Evolutionary conservation across 2,797 vertebrate species (phyloP).

Genomic region (Ceryle rudis): DNA sequence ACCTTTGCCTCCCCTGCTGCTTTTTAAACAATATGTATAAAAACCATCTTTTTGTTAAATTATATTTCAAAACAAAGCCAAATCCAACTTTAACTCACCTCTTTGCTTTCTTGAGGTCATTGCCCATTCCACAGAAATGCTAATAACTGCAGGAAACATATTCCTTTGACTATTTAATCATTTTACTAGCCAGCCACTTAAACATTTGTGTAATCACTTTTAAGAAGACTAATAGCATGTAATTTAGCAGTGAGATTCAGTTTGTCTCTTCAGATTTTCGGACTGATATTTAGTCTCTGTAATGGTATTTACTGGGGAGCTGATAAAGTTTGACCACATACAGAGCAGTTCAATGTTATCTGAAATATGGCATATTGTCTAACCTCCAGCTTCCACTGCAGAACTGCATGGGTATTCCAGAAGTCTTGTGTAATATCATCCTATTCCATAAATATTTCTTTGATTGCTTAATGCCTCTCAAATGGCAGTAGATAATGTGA

Average conservation of each 20-base stretch:
- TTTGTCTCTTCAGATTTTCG: neutral
- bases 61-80: neutral
- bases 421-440: neutral
- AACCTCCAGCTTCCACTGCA: neutral
- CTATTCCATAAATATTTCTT: neutral
- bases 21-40: neutral
- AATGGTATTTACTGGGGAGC: neutral
- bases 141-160: neutral
- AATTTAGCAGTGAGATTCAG: neutral
- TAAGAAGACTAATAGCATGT: neutral
- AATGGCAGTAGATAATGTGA: neutral
- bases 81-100: neutral
- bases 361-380: neutral
- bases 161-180: neutral
- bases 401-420: neutral
- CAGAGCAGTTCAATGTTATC: neutral
- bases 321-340: neutral
- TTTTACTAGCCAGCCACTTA: neutral
- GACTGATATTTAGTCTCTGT: neutral
- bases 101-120: neutral
- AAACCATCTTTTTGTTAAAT: neutral
- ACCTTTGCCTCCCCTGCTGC: accelerated
- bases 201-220: neutral
- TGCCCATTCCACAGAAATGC: neutral
- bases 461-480: neutral